phyloP scores from a whole-genome alignment of 2,113 vertebrate species.

The Naja naja region DNA sequence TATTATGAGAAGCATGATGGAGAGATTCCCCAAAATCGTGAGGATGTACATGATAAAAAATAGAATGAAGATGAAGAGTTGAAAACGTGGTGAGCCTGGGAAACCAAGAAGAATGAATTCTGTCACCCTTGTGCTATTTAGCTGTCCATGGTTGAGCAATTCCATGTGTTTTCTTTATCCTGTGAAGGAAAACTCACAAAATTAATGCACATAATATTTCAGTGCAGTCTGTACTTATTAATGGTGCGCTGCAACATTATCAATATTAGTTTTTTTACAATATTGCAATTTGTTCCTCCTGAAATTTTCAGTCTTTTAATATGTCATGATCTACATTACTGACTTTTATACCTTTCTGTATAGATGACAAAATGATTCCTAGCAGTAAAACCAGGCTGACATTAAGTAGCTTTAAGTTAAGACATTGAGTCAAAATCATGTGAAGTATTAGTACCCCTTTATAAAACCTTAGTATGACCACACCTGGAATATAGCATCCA shows the following conservation, averaged over 20 bases:
- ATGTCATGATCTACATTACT: neutral
- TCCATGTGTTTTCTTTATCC: neutral
- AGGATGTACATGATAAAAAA: neutral
- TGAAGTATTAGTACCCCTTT: neutral
- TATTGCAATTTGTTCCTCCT: neutral
- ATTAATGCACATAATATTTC: neutral
- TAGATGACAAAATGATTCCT: neutral
- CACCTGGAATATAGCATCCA: neutral
- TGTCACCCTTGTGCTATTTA: neutral
- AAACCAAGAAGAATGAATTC: neutral
- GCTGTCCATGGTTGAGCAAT: neutral
- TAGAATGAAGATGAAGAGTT: neutral
- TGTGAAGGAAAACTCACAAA: neutral
- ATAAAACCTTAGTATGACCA: neutral
- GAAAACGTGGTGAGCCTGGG: neutral
- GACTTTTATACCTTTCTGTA: neutral
- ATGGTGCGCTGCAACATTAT: neutral
- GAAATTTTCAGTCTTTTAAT: neutral
- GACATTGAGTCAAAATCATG: neutral
- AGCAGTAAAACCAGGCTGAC: neutral
- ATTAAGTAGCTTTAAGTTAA: neutral
- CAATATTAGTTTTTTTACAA: neutral
- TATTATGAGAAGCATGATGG: neutral
- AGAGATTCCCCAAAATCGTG: neutral
- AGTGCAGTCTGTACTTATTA: neutral